A percentile compares a stretch with the other conserved stretches of the same genome.
Conservation (phyloP, 2,113 vertebrate genomes). For the Archilochus colubris region DNA sequence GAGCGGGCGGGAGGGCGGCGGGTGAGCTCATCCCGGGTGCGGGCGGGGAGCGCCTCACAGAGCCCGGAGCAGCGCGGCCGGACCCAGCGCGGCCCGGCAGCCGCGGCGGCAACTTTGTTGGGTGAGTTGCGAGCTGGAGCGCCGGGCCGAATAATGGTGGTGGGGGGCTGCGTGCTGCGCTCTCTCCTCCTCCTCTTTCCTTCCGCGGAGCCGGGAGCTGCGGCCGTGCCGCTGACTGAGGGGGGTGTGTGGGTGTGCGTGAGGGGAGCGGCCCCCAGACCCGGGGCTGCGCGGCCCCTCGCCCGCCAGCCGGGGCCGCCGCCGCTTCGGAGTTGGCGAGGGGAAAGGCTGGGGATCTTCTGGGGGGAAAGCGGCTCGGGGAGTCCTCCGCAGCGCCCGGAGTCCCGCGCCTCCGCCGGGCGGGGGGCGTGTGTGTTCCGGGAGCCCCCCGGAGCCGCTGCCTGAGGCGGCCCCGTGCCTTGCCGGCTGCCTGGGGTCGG, state of each 20-base stretch:
- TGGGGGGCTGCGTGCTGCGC: neutral
- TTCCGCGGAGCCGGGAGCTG: neutral
- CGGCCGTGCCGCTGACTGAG: neutral
- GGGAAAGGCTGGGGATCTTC: neutral
- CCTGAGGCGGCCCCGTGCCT: neutral
- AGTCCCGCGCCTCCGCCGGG: too few species aligned
- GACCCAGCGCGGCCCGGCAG: neutral
- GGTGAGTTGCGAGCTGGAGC: slow-evolving; percentile 66
- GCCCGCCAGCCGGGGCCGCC: neutral
- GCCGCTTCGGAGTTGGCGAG: neutral
- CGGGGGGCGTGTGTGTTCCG: neutral
- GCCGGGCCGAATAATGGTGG: neutral
- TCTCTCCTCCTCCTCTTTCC: neutral
- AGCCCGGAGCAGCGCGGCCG: neutral
- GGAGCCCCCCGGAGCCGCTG: neutral
- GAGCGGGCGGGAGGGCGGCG: neutral
- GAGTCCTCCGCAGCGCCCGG: neutral
- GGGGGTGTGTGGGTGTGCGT: neutral
- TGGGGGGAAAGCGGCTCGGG: neutral
- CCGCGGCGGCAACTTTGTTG: slow-evolving; percentile 69
- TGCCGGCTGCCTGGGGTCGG: neutral
- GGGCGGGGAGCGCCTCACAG: neutral
- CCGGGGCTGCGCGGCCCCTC: neutral
- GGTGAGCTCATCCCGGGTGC: slow-evolving; percentile 75
- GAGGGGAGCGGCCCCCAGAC: neutral